Conservation (phyloP, 2,797 vertebrate genomes). For the Champsocephalus gunnari region DNA sequence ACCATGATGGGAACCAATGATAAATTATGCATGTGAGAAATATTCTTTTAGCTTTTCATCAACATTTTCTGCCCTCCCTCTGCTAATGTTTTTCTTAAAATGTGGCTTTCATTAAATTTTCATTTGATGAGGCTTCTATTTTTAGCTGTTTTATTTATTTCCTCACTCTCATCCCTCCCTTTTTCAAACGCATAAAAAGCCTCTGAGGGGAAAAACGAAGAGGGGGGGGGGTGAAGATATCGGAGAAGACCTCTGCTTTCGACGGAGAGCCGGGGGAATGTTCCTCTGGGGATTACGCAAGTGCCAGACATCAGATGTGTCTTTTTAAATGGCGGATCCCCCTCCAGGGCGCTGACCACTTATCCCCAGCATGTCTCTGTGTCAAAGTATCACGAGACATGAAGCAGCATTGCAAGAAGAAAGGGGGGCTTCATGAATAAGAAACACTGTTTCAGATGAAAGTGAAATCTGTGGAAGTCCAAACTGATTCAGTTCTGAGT, state of each 20-base stretch:
- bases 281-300: conserved; percentile 50
- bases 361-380: conserved; percentile 37
- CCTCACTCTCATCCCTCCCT: conserved; percentile 46
- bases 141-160: conserved; percentile 65
- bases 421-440: conserved; percentile 15
- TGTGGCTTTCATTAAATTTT: conserved; percentile 59
- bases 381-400: conserved; percentile 26
- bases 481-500: not conserved
- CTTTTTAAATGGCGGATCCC: conserved; percentile 27
- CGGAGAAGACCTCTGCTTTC: conserved; percentile 26
- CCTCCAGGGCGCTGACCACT: conserved; percentile 50
- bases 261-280: conserved; percentile 20
- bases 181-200: conserved; percentile 45
- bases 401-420: not conserved
- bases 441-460: conserved; percentile 16
- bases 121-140: conserved; percentile 62
- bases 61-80: conserved; percentile 28
- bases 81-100: conserved; percentile 55
- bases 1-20: conserved; percentile 44
- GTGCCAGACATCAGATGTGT: conserved; percentile 66
- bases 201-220: not conserved
- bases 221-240: conserved; percentile 18
- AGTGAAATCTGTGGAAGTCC: conserved; percentile 8
- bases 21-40: conserved; percentile 66
- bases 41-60: conserved; percentile 54